Base-by-base conservation (phyloP, 2,888 invertebrate species). In the Meghimatium bilineatum region DNA sequence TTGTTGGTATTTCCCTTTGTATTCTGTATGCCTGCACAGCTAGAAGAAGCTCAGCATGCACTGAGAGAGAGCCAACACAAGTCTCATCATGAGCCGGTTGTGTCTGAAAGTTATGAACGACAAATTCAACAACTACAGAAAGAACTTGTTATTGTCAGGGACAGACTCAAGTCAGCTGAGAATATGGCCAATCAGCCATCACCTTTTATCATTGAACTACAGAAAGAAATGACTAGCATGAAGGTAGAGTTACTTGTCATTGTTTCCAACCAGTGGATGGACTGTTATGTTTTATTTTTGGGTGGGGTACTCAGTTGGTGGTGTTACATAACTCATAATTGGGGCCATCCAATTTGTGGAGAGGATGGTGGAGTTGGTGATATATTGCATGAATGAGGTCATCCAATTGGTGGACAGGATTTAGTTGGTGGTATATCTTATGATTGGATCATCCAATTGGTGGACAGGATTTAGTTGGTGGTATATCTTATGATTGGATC, bases 181-280 rank as follows among this genome's bases (percentile, higher is more conserved):
- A 94, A 95, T 0, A 94, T 95, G 8, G 95, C 95, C 0, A 95
- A 95, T 85, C 94, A 94, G 93, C 96, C 95, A 17, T 96, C 95
- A n/a, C 95, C 95, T 34, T 92, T 95, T 87, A 92, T 97, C 26
- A 94, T 95, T 74, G 87, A 96, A 17, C 93, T 97, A 67, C 96
- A 97, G 91, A 95, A 95, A 84, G 96, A 97, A 93, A 95, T 97
- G 94, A 95, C 95, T 26, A 94, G 95, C 83, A 92, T 97, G 84
- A 96, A 96, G 92, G 96, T 96, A 75, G 6, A 14, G 38, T 32
- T n/a, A 8, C 10, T 49, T 56, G 56, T 56, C 56, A 56, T 17
- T 8, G 56, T 56, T 23, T 23, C 6, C 56, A 17, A 56, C 56
- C 20, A 23, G 56, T 56, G 56, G 56, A 44, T 44, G 12, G 44